phyloP scores from a whole-genome alignment of 2,888 invertebrate genomes.

The Latrodectus elegans region DNA sequence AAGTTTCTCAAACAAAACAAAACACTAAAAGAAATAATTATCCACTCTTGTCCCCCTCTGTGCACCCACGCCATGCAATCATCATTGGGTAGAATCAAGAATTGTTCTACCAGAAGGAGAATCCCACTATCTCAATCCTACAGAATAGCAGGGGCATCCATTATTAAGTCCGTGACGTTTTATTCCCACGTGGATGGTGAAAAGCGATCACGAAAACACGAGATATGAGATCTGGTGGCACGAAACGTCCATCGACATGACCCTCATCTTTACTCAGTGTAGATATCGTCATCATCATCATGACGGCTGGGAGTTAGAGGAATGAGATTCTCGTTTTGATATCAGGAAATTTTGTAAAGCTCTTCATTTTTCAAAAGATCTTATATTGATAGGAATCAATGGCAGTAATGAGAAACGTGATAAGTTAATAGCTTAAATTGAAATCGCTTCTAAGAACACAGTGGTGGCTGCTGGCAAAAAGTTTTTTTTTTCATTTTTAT shows the following conservation, averaged over 20 bases:
- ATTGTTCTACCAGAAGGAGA: not conserved
- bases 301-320: not conserved
- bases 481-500: no score
- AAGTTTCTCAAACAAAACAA: no score
- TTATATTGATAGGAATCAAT: not conserved
- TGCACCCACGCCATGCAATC: slow-evolving; percentile 22
- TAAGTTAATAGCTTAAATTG: not conserved
- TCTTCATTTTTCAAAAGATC: not conserved
- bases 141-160: not conserved
- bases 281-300: slow-evolving; percentile 1
- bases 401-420: not conserved
- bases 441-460: no score
- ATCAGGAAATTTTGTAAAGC: not conserved
- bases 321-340: not conserved
- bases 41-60: no score
- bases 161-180: slow-evolving; percentile 30
- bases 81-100: slow-evolving; percentile 9
- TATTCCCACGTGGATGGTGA: slow-evolving; percentile 28
- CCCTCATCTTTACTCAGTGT: not conserved
- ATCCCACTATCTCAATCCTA: slow-evolving; percentile 13
- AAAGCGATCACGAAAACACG: slow-evolving; percentile 48
- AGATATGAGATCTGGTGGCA: slow-evolving; percentile 46
- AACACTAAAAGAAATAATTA: no score
- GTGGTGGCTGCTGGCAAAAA: no score
- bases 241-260: slow-evolving; percentile 25